Conservation (phyloP, 2,888 invertebrate species). For the Theretra japonica region DNA sequence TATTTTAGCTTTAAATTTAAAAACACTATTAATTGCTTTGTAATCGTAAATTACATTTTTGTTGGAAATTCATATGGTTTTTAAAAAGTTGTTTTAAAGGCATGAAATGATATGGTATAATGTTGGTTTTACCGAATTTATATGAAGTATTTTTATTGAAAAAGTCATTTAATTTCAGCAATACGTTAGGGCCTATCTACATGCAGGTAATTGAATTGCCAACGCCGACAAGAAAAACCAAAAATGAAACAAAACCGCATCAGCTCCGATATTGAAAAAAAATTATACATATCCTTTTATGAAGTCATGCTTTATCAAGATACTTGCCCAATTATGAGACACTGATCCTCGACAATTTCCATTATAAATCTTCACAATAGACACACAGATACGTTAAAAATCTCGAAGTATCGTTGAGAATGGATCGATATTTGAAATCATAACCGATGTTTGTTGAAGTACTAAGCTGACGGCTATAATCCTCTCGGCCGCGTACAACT, state of each 20-base stretch:
- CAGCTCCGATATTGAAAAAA: too few relatives aligned
- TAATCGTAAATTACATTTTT: not conserved
- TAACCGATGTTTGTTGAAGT: conserved; percentile 82
- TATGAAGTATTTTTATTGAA: too few relatives aligned
- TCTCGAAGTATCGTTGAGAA: conserved; percentile 42
- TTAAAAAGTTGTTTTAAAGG: not conserved
- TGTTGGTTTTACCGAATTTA: too few relatives aligned
- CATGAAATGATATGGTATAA: too few relatives aligned
- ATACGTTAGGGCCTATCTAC: too few relatives aligned
- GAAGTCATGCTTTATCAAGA: conserved; percentile 12
- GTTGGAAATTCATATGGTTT: not conserved
- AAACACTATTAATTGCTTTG: conserved; percentile 38
- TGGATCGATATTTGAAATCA: conserved; percentile 76
- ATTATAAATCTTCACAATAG: conserved; percentile 1
- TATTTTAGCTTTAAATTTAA: not conserved
- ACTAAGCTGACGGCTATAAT: conserved; percentile 80
- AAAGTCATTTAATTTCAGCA: too few relatives aligned
- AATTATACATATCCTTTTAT: not conserved
- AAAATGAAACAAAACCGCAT: too few relatives aligned
- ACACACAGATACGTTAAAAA: conserved; percentile 3
- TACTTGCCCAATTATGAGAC: not conserved
- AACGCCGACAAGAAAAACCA: too few relatives aligned
- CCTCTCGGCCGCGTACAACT: conserved; percentile 74
- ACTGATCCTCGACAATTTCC: conserved; percentile 10
- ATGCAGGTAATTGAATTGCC: too few relatives aligned